Conservation (phyloP, 2,797 vertebrate species). For the Loriculus beryllinus region DNA sequence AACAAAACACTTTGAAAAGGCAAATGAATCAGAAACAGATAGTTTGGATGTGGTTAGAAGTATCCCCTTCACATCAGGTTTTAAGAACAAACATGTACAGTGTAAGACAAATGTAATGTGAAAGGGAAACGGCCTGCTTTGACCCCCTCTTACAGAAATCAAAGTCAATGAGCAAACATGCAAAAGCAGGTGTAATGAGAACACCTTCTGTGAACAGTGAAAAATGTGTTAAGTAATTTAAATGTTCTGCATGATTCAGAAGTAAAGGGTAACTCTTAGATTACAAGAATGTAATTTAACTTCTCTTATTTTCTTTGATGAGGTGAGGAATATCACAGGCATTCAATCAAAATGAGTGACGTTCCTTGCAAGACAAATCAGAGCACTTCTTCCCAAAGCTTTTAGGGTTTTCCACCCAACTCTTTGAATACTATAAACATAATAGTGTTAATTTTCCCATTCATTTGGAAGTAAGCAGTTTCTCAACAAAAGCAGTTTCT, state of each 20-base stretch:
- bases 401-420: neutral
- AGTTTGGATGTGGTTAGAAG: neutral
- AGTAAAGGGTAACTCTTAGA: neutral
- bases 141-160: neutral
- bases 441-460: neutral
- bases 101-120: fast-evolving
- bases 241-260: neutral
- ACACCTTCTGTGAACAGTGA: neutral
- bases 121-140: neutral
- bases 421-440: neutral
- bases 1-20: neutral
- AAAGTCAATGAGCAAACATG: neutral
- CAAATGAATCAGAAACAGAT: neutral
- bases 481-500: neutral
- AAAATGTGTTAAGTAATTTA: neutral
- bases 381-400: neutral
- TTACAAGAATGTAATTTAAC: neutral
- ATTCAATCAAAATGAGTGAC: neutral
- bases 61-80: neutral
- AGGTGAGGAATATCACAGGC: neutral
- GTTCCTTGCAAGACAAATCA: neutral
- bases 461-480: neutral
- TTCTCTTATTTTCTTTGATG: neutral
- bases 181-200: neutral
- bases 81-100: neutral